Percentiles rank a stretch among this genome's conserved stretches.
These are phyloP conservation scores for Synaphobranchus kaupii DNA, from an alignment of 2,797 vertebrate species.

Conservation along the genomic window DNA sequence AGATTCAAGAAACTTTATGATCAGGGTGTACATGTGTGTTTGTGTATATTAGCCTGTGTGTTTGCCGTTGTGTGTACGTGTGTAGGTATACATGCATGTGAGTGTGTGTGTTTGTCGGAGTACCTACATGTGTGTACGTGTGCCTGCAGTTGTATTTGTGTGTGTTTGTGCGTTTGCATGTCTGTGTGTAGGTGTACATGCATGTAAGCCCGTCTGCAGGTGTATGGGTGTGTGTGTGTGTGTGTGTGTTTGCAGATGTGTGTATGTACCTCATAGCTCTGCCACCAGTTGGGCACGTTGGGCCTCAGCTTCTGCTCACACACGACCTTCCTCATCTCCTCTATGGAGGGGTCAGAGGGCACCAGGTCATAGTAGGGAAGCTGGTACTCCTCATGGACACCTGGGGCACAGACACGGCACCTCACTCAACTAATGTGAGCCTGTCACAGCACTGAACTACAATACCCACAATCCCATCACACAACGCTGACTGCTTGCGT, in stretches of 20 bases:
- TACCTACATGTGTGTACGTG: no score
- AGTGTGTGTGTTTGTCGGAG: no score
- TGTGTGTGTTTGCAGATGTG: not conserved
- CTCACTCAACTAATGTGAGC: not conserved
- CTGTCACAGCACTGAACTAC: not conserved
- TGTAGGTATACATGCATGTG: not conserved
- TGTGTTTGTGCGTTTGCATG: no score
- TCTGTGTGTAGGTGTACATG: not conserved
- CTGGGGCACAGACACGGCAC: constrained; percentile 57
- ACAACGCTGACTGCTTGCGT: not conserved
- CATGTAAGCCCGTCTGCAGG: not conserved
- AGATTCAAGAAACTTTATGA: no score
- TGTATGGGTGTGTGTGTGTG: not conserved
- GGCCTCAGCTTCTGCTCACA: constrained; percentile 96
- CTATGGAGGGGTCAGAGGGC: constrained; percentile 96
- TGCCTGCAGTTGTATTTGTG: no score
- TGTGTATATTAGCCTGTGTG: no score
- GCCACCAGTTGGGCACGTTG: constrained; percentile 98
- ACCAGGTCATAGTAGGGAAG: constrained; percentile 97
- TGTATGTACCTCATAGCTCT: constrained; percentile 89
- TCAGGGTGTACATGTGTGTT: no score
- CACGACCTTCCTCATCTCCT: constrained; percentile 98
- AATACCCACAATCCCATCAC: not conserved
- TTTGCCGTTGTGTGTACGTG: no score
- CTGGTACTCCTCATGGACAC: constrained; percentile 97